phyloP scores from a whole-genome alignment of 2,888 invertebrate genomes.

The Phalangium opilio region DNA sequence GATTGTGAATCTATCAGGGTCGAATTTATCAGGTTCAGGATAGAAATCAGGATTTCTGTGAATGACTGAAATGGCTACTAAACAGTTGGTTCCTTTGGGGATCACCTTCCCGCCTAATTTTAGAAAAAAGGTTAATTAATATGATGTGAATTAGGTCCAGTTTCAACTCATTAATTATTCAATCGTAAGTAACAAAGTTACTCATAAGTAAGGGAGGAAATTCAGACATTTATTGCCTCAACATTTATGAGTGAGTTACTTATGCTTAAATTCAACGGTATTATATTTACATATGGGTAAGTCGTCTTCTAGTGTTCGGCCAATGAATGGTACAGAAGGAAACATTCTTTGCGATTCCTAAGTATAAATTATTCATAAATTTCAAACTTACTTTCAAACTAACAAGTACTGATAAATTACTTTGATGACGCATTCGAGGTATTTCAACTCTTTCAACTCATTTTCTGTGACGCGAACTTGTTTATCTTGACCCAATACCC shows the following conservation, averaged over 20 bases:
- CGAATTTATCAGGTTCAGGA: conserved; percentile 18
- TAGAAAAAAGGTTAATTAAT: too few species aligned
- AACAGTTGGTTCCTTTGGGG: conserved; percentile 14
- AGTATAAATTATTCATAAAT: neutral
- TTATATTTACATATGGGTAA: conserved; percentile 14
- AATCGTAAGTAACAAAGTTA: too few species aligned
- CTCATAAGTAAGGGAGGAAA: too few species aligned
- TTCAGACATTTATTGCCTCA: too few species aligned
- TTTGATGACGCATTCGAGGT: conserved; percentile 18
- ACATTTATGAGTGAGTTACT: too few species aligned
- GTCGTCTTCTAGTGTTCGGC: conserved; percentile 13
- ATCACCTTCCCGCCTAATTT: conserved; percentile 8
- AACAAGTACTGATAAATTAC: too few species aligned
- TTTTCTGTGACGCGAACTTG: conserved; percentile 20
- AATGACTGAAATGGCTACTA: conserved; percentile 16
- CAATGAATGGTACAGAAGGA: conserved; percentile 16
- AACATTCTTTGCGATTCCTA: conserved; percentile 16
- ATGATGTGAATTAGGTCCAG: too few species aligned
- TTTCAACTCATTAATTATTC: too few species aligned
- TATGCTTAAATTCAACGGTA: too few species aligned
- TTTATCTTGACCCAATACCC: conserved; percentile 21
- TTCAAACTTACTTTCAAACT: neutral
- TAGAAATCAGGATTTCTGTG: conserved; percentile 18
- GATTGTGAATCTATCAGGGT: conserved; percentile 20
- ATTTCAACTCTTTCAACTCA: conserved; percentile 13